Evolutionary conservation across 2,888 invertebrate species (phyloP), one percentile per base, ranked within the genome.

Genomic region (Eudemis profundana): DNA sequence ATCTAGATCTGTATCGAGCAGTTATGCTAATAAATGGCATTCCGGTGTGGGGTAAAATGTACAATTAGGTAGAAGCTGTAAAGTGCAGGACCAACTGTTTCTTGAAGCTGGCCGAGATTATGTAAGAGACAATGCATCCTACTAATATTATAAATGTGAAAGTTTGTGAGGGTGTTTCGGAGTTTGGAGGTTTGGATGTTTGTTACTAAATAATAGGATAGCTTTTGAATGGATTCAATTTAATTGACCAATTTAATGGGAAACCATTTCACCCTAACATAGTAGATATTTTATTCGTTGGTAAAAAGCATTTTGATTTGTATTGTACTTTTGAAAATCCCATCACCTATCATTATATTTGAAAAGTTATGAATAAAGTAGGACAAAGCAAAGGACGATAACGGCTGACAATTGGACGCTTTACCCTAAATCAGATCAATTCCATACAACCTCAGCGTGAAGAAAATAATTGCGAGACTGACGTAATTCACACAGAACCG

Each of bases 401-500:
- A 15, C 21, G 7, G 42, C 54, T 50, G 2, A 38, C 23, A 42
- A 47, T 12, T 23, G 42, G 17, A 19, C 19, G 14, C 49, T 19
- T 51, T 38, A 64, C 62, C 47, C 54, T 54, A 62, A 29, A 44
- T 33, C 47, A 14, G 29, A 42, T 40, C 50, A 65, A 47, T 40
- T 60, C 51, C 51, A 64, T 63, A 50, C 27, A 59, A 19, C 33
- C 50, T 59, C 33, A 59, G 27, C 38, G 36, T 64, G 44, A 53
- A 65, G 40, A 53, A 65, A 53, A 65, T 65, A 60, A 65, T 40
- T 65, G 60, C 15, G 7, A 27, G 5, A 59, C 59, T 60, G 51
- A 65, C 60, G 65, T 65, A 60, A 60, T 65, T 47, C 38, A n/a
- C 38, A 53, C 64, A 53, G 57, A 50, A 60, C 29, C 46, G 47